These are phyloP conservation scores for Taeniopygia guttata DNA, from an alignment of 2,797 vertebrate species.

Conservation along the genomic window DNA sequence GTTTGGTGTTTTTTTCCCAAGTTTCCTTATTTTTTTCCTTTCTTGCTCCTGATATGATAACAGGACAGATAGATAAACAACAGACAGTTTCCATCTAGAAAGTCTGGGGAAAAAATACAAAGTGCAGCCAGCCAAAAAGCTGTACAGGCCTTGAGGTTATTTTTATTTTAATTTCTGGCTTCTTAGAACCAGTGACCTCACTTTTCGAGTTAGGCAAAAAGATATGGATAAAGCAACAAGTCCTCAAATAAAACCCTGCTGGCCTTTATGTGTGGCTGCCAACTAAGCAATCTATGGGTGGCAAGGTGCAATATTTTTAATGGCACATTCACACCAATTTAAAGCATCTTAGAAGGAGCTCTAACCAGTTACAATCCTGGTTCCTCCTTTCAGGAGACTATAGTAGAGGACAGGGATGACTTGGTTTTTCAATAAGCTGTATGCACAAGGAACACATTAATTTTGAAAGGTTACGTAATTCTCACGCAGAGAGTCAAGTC, in stretches of 20 bases:
- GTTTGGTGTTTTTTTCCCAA: neutral
- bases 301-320: neutral
- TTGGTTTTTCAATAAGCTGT: neutral
- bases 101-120: neutral
- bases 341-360: neutral
- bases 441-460: neutral
- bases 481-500: neutral
- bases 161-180: neutral
- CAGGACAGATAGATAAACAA: neutral
- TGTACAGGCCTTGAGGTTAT: neutral
- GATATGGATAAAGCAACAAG: neutral
- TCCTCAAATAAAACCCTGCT: neutral
- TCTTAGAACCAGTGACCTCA: neutral
- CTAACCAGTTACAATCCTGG: neutral
- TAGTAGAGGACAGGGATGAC: neutral
- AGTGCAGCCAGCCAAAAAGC: neutral
- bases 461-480: constrained; percentile 1
- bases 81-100: neutral
- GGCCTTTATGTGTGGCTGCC: neutral
- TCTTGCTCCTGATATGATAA: neutral
- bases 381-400: neutral
- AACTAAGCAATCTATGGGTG: neutral
- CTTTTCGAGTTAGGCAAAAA: neutral
- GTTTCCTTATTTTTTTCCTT: constrained; percentile 28
- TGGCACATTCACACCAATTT: neutral